Base-by-base conservation (phyloP, 1,140 invertebrate genomes). In the Mycetomoellerius zeteki region DNA sequence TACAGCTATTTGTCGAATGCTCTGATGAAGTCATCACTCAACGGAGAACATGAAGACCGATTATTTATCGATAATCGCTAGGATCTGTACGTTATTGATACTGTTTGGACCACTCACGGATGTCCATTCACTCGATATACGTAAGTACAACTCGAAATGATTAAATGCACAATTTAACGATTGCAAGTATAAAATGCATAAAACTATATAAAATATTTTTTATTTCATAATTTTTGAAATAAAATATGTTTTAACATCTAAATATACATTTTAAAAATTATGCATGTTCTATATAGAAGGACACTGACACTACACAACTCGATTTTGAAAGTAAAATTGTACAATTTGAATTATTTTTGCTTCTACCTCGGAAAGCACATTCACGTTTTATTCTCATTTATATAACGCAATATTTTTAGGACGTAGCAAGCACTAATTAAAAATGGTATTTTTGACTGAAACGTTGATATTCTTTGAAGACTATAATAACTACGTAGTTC, bases 41-140 rank as follows among this genome's bases (percentile, higher is more conserved):
- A 87, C 89, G 88, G 81, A 90, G 91, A 94, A 93, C 92, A 95
- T 95, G 94, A 93, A 94, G 92, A 93, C 92, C 92, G 92, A 94
- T 93, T 92, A 89, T 91, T 93, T 90, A 90, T 91, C 92, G 90
- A 93, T 91, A 91, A 91, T 90, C 78, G 89, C 88, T 89, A 92
- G 91, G 78, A 82, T 92, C 77, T 92, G 86, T 71, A 86, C 88
- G 14, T 86, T 93, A 88, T 89, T 94, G 88, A 88, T 90, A 84
- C 86, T 94, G 85, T 86, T 93, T 87, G 87, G 91, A 73, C 87
- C 91, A 78, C 88, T 92, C 72, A 86, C 86, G 69, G 86, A 92
- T 88, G 92, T 92, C 75, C 85, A 89, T 77, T 89, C 91, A 52
- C 88, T 94, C 85, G 92, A 94, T 86, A 94, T 93, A 91, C 92